These are phyloP conservation scores for Bombus balteatus DNA, from an alignment of 1,140 invertebrate genomes.

Conservation along the genomic window DNA sequence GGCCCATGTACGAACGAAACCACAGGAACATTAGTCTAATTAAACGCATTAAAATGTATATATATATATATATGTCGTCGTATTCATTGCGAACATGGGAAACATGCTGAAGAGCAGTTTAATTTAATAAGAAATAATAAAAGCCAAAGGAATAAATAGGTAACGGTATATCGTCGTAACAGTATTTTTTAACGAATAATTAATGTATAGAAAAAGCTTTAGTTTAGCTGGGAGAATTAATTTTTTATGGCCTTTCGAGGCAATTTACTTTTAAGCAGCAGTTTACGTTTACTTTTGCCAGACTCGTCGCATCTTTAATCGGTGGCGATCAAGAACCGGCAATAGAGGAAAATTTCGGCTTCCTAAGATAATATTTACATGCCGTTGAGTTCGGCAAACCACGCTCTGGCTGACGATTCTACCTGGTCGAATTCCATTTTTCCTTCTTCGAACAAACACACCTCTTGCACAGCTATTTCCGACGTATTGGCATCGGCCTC, in stretches of 20 bases:
- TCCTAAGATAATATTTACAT: constrained; percentile 42
- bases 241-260: background rate
- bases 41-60: background rate
- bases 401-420: background rate
- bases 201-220: background rate
- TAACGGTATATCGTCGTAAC: background rate
- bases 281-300: too few species aligned
- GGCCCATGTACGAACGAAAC: background rate
- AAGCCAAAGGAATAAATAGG: too few species aligned
- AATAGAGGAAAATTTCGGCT: constrained; percentile 26
- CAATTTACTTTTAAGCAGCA: background rate
- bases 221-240: background rate
- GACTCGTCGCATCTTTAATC: background rate
- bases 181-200: background rate
- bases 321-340: background rate
- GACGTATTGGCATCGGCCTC: background rate
- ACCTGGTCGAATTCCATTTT: constrained; percentile 45
- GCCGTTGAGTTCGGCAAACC: background rate
- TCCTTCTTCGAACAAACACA: constrained; percentile 25
- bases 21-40: background rate
- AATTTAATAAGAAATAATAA: background rate
- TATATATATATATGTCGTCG: too few species aligned
- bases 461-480: constrained; percentile 20
- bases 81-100: background rate
- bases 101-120: background rate